Evolutionary conservation across 2,113 vertebrate genomes (phyloP).

Genomic region (Charadrius vociferus): DNA sequence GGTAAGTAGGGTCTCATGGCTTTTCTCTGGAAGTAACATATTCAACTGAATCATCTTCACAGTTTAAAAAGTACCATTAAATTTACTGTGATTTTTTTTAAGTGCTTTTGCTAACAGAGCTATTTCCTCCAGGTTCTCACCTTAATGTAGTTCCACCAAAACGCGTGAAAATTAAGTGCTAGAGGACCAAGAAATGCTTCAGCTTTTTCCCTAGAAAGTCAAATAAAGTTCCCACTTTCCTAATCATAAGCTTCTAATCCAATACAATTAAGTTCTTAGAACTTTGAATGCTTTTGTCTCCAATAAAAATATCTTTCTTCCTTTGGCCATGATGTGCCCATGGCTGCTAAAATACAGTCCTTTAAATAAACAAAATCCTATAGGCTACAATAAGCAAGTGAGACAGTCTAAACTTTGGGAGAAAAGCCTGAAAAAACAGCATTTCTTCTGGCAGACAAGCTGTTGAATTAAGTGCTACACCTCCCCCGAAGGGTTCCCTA

Average conservation of each 20-base stretch:
- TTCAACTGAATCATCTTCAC: not conserved
- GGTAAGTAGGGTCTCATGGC: not conserved
- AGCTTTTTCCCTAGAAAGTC: not conserved
- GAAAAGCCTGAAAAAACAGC: not conserved
- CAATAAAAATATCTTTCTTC: not conserved
- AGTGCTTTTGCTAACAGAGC: not conserved
- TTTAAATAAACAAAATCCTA: not conserved
- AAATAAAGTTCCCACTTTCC: not conserved
- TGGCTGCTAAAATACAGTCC: not conserved
- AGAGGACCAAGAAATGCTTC: not conserved
- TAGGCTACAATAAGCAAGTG: fast-evolving
- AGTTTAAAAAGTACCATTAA: not conserved
- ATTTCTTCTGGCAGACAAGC: not conserved
- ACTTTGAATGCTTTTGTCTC: not conserved
- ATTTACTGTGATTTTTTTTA: not conserved
- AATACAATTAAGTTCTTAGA: not conserved
- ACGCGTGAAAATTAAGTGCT: not conserved
- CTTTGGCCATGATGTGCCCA: not conserved
- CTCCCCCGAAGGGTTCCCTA: not conserved
- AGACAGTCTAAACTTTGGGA: not conserved
- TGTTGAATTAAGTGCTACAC: not conserved
- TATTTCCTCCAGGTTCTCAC: not conserved
- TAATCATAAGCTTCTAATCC: not conserved
- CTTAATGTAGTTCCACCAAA: not conserved
- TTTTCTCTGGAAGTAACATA: not conserved